Evolutionary conservation across 1,140 invertebrate genomes (phyloP).

Genomic region (Scaptodrosophila lebanonensis): DNA sequence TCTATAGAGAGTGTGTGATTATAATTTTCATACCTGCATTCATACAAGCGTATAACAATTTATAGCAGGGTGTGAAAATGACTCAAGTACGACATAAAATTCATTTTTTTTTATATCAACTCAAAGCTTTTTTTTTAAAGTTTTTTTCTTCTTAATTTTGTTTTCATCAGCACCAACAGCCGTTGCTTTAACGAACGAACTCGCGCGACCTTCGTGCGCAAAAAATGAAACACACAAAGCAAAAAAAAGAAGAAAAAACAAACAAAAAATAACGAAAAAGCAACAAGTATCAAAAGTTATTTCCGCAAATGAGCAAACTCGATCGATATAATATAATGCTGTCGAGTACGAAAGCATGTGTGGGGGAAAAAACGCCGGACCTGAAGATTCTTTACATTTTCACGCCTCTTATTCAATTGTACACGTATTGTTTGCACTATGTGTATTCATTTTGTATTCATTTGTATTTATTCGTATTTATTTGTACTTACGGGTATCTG

Average conservation of each 20-base stretch:
- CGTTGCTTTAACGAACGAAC: constrained; percentile 69
- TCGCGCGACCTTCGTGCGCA: constrained; percentile 67
- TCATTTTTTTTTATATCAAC: constrained; percentile 35
- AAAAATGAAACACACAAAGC: constrained; percentile 42
- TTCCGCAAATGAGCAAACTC: constrained; percentile 73
- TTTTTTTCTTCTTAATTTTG: constrained; percentile 22
- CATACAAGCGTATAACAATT: constrained; percentile 46
- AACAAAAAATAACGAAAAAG: constrained; percentile 37
- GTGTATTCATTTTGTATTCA: not conserved
- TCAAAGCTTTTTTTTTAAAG: not conserved
- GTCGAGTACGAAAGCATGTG: constrained; percentile 2
- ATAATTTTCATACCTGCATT: too few species aligned
- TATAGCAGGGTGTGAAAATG: constrained; percentile 65
- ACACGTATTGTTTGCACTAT: too few species aligned
- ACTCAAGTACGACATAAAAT: constrained; percentile 62
- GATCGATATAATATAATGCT: too few species aligned
- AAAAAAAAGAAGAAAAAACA: constrained; percentile 34
- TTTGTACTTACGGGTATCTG: constrained; percentile 89
- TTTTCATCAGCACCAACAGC: constrained; percentile 48
- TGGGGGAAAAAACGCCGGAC: not conserved
- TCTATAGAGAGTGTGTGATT: constrained; percentile 80
- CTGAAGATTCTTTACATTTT: too few species aligned
- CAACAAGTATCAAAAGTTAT: constrained; percentile 64
- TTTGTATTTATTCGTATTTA: not conserved
- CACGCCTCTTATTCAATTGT: too few species aligned